These are phyloP conservation scores for Malurus leucopterus DNA, from an alignment of 2,797 vertebrate genomes.

Conservation along the genomic window DNA sequence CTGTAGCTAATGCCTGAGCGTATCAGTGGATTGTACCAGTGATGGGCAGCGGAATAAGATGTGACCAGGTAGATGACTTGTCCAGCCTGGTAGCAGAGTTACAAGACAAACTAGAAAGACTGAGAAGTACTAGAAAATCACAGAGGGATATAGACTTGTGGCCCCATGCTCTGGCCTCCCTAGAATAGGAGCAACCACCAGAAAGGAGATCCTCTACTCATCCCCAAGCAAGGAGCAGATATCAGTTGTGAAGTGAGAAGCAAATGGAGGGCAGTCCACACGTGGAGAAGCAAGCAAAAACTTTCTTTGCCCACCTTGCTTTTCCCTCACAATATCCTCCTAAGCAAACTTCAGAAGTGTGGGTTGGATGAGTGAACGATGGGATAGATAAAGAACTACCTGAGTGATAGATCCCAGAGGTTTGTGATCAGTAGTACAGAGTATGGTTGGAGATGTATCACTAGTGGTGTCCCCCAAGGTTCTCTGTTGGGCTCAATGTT, in stretches of 20 bases:
- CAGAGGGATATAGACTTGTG: background rate
- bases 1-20: background rate
- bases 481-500: background rate
- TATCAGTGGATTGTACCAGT: background rate
- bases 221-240: background rate
- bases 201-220: background rate
- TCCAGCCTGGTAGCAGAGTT: background rate
- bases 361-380: background rate
- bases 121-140: background rate
- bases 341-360: background rate
- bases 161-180: background rate
- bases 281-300: background rate
- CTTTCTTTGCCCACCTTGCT: background rate
- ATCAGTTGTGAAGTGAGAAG: background rate
- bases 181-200: background rate
- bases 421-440: background rate
- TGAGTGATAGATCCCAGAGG: background rate
- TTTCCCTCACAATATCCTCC: background rate
- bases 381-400: background rate
- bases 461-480: background rate
- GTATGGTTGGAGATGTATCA: background rate
- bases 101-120: background rate
- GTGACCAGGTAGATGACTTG: background rate
- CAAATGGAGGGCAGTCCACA: background rate
- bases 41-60: background rate